phyloP scores from a whole-genome alignment of 2,113 vertebrate species.

The Hyaena hyaena region DNA sequence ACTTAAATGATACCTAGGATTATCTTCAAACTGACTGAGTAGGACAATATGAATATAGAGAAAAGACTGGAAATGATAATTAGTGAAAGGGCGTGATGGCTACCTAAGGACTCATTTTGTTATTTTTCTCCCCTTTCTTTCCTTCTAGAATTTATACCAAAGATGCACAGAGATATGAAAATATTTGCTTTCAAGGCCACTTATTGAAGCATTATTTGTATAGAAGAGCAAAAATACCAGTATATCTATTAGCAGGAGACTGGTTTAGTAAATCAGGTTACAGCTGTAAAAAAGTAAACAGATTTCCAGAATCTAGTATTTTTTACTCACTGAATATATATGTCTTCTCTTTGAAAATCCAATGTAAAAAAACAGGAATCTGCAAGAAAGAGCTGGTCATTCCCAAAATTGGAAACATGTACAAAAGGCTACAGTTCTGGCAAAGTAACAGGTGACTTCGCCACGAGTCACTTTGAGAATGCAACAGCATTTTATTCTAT shows the following conservation, averaged over 20 bases:
- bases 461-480: background rate
- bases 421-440: background rate
- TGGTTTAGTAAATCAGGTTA: background rate
- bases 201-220: background rate
- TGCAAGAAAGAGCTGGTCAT: background rate
- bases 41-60: background rate
- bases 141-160: background rate
- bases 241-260: background rate
- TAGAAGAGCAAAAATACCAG: conserved; percentile 30
- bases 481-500: background rate
- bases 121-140: background rate
- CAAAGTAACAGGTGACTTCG: background rate
- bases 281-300: background rate
- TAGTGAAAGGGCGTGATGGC: background rate
- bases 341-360: background rate
- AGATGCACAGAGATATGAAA: background rate
- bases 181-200: background rate
- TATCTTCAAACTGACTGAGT: background rate
- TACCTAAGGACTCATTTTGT: background rate
- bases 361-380: background rate
- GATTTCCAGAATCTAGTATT: background rate
- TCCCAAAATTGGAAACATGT: background rate
- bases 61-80: background rate
- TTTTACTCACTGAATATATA: background rate
- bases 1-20: background rate